Percentiles rank a stretch among this genome's conserved stretches.
Evolutionary conservation across 2,113 vertebrate genomes (phyloP).

Genomic region (Notarius lentiginosus): DNA sequence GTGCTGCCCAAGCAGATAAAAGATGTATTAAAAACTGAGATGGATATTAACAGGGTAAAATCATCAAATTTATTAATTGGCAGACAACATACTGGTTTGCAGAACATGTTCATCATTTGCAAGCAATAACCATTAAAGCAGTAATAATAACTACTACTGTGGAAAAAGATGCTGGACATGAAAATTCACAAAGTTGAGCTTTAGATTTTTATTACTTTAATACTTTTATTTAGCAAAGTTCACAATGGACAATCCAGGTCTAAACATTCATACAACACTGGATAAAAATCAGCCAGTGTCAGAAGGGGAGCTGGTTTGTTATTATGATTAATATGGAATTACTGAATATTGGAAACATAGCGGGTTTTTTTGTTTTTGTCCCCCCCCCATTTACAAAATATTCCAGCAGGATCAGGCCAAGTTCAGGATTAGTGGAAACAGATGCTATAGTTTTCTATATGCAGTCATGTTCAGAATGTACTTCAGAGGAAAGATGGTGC

Average conservation of each 20-base stretch:
- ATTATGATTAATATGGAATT: neutral
- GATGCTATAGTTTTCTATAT: neutral
- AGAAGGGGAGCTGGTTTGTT: neutral
- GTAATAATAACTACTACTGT: constrained; percentile 28
- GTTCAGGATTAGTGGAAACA: neutral
- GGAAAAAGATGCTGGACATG: neutral
- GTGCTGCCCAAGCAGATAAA: constrained; percentile 69
- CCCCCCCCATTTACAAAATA: neutral
- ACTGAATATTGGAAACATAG: neutral
- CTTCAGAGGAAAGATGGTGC: neutral
- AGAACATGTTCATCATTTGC: constrained; percentile 61
- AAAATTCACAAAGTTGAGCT: neutral
- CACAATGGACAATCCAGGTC: neutral
- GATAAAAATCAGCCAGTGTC: neutral
- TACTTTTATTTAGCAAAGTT: neutral
- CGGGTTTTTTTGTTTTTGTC: neutral
- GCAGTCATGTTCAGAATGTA: neutral
- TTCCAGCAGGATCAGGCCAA: neutral
- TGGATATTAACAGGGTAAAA: constrained; percentile 74
- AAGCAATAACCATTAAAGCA: constrained; percentile 54
- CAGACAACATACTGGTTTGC: constrained; percentile 62
- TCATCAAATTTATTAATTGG: constrained; percentile 72
- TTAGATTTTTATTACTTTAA: neutral
- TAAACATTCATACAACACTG: neutral
- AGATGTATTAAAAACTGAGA: constrained; percentile 74